phyloP scores from a whole-genome alignment of 2,888 invertebrate genomes.

The Parapristionchus giblindavisi region DNA sequence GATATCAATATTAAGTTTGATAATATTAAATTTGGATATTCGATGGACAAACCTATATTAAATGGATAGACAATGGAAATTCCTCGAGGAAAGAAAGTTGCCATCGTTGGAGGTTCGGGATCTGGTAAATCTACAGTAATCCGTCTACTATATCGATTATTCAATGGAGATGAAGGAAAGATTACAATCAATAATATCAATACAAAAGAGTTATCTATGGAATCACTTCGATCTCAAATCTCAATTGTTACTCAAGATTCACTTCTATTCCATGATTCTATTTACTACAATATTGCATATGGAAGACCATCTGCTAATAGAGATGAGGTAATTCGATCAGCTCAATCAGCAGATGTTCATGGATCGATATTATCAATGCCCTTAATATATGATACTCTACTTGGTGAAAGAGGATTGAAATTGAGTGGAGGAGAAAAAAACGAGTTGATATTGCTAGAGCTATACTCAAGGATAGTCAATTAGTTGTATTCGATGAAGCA shows the following conservation, averaged over 20 bases:
- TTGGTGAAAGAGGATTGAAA: slow-evolving; percentile 94
- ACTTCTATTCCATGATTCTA: slow-evolving; percentile 94
- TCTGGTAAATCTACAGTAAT: slow-evolving; percentile 96
- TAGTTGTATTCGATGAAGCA: slow-evolving; percentile 90
- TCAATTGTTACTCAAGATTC: slow-evolving; percentile 95
- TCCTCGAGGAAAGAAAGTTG: slow-evolving; percentile 91
- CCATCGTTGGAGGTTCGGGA: slow-evolving; percentile 96
- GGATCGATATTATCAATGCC: slow-evolving; percentile 78
- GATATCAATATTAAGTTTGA: slow-evolving; percentile 70
- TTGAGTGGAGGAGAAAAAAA: slow-evolving; percentile 98
- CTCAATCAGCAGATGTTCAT: slow-evolving; percentile 92
- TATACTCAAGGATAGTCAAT: slow-evolving; percentile 80
- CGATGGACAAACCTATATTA: slow-evolving; percentile 77
- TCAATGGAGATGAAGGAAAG: slow-evolving; percentile 85
- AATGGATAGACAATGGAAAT: slow-evolving; percentile 83
- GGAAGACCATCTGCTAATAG: slow-evolving; percentile 82
- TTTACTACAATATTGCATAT: slow-evolving; percentile 89
- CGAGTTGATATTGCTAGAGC: slow-evolving; percentile 96
- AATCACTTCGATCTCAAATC: slow-evolving; percentile 84
- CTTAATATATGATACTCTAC: slow-evolving; percentile 78
- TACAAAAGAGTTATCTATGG: slow-evolving; percentile 78
- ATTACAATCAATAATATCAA: slow-evolving; percentile 86
- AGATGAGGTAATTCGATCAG: slow-evolving; percentile 83
- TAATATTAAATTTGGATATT: slow-evolving; percentile 78
- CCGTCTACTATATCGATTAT: slow-evolving; percentile 89